Conservation (phyloP, 2,888 invertebrate genomes). For the Alitta virens region DNA sequence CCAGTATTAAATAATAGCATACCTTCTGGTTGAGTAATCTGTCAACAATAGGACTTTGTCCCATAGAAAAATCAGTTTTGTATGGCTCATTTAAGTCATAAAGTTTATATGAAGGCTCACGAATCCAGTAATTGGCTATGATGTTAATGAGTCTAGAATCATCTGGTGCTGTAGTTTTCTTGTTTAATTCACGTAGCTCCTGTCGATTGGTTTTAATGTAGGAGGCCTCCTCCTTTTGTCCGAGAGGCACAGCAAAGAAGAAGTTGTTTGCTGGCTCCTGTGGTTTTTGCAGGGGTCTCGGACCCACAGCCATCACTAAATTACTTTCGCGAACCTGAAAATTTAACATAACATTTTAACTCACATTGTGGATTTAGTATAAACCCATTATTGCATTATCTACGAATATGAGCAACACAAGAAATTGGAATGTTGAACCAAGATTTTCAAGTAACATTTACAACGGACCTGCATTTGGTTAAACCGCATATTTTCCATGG, state of each 20-base stretch:
- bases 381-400: too few species aligned
- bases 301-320: not conserved
- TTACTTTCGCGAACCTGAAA: not conserved
- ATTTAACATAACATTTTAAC: too few species aligned
- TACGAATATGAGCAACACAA: too few species aligned
- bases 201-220: not conserved
- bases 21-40: slow-evolving; percentile 9
- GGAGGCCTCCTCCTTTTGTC: too few species aligned
- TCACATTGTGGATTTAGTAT: too few species aligned
- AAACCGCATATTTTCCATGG: not conserved
- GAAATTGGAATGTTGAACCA: too few species aligned
- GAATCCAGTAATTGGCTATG: slow-evolving; percentile 6
- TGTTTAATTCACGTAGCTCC: not conserved
- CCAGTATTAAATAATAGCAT: not conserved
- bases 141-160: not conserved
- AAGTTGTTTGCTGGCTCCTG: too few species aligned
- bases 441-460: too few species aligned
- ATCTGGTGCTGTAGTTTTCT: not conserved
- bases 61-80: slow-evolving; percentile 7
- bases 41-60: slow-evolving; percentile 7
- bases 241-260: too few species aligned
- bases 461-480: not conserved
- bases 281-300: too few species aligned
- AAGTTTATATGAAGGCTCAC: not conserved
- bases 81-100: not conserved